Percentiles rank a stretch among this genome's conserved stretches.
phyloP scores from a whole-genome alignment of 1,140 invertebrate species.

The Macrotrachela quadricornifera region DNA sequence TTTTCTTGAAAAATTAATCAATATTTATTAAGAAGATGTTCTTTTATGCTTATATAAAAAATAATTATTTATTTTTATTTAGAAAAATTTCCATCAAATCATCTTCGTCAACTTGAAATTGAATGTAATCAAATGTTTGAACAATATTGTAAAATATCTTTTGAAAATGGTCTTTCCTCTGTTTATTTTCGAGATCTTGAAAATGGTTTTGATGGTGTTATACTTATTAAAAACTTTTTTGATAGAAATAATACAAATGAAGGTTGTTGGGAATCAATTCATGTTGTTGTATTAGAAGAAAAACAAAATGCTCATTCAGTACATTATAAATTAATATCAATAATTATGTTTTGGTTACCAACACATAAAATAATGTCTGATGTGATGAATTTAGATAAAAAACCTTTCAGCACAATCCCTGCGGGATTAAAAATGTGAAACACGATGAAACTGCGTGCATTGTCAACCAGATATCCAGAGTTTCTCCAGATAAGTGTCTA shows the following conservation, averaged over 20 bases:
- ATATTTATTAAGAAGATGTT: too few species aligned
- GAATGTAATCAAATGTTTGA: constrained; percentile 96
- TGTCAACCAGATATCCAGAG: too few species aligned
- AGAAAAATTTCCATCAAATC: constrained; percentile 87
- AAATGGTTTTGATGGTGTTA: constrained; percentile 81
- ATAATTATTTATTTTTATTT: too few species aligned
- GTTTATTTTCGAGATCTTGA: constrained; percentile 98
- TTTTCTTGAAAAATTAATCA: too few species aligned
- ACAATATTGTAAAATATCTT: constrained; percentile 93
- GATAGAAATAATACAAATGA: constrained; percentile 74
- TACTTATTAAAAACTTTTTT: constrained; percentile 88
- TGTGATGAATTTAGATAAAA: constrained; percentile 91
- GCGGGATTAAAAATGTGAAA: too few species aligned
- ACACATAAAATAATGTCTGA: constrained; percentile 86
- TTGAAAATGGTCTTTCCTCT: constrained; percentile 94
- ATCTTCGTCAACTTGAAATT: constrained; percentile 76
- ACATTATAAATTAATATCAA: constrained; percentile 95
- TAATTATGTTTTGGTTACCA: constrained; percentile 92
- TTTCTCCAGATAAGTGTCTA: too few species aligned
- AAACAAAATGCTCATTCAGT: constrained; percentile 42
- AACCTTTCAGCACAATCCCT: too few species aligned
- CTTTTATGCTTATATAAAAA: too few species aligned
- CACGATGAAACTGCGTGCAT: too few species aligned
- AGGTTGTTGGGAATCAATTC: constrained; percentile 97
- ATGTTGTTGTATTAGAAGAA: constrained; percentile 84